Conservation (phyloP, 2,888 invertebrate species). For the Melanostoma mellinum region DNA sequence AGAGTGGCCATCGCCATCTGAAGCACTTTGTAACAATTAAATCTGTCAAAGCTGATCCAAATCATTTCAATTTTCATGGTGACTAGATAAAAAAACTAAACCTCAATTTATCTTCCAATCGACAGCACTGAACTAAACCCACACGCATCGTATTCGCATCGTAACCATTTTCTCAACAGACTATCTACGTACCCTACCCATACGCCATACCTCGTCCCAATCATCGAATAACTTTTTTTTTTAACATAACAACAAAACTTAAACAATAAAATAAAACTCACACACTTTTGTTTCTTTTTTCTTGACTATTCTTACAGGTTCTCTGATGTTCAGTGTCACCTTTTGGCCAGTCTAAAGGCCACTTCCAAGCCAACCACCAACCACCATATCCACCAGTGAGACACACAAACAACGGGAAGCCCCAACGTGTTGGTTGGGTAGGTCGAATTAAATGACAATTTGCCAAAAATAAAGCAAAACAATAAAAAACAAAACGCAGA, state of each 20-base stretch:
- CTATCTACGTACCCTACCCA: too few relatives aligned
- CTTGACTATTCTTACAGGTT: constrained; percentile 64
- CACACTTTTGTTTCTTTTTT: constrained; percentile 27
- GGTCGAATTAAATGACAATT: constrained; percentile 62
- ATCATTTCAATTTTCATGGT: too few relatives aligned
- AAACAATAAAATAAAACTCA: constrained; percentile 3
- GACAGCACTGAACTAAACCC: too few relatives aligned
- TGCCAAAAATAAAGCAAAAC: constrained; percentile 57
- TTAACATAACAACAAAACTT: constrained; percentile 2
- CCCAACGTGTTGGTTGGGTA: constrained; percentile 47
- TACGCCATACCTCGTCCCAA: neutral
- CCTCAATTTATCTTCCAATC: too few relatives aligned
- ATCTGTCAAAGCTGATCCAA: too few relatives aligned
- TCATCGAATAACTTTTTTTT: neutral
- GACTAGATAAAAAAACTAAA: too few relatives aligned
- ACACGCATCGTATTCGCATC: too few relatives aligned
- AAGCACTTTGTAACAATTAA: too few relatives aligned
- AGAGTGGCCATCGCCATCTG: too few relatives aligned
- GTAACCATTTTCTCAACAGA: too few relatives aligned
- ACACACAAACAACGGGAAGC: constrained; percentile 28
- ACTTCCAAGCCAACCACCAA: constrained; percentile 18
- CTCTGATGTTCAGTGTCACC: constrained; percentile 58
- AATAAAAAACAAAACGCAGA: constrained; percentile 20
- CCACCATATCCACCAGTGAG: neutral
- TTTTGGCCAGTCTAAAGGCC: constrained; percentile 61